Conservation (phyloP, 1,140 invertebrate genomes). For the Drosophila arawakana region DNA sequence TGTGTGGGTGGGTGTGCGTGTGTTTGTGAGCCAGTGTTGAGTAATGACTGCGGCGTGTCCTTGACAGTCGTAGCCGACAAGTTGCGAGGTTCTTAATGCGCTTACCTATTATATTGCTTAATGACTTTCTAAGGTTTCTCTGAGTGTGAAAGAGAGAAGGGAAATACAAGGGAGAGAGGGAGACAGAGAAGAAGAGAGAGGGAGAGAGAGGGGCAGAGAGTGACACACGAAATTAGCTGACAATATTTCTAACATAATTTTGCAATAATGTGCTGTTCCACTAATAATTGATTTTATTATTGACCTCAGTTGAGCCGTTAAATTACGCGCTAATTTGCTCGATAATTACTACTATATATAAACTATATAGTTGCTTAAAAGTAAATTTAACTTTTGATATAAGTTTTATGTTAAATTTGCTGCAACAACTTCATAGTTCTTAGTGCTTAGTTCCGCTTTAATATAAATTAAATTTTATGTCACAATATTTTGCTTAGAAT, state of each 20-base stretch:
- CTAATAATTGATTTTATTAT: neutral
- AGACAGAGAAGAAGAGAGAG: neutral
- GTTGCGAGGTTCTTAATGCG: conserved; percentile 34
- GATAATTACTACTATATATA: neutral
- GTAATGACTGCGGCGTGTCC: conserved; percentile 43
- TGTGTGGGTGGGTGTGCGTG: neutral
- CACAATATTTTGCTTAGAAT: neutral
- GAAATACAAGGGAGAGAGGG: neutral
- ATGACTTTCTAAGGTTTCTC: conserved; percentile 11
- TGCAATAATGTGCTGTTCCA: conserved; percentile 23
- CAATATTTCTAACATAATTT: neutral
- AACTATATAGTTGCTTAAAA: too few species aligned
- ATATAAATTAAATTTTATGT: neutral
- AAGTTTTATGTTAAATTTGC: too few species aligned
- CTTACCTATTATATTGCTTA: conserved; percentile 47
- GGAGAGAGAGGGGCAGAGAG: neutral
- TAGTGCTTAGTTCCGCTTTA: too few species aligned
- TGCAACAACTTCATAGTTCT: too few species aligned
- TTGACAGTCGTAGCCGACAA: conserved; percentile 43
- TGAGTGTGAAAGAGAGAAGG: neutral
- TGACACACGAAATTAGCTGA: neutral
- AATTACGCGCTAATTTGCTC: neutral
- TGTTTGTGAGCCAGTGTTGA: conserved; percentile 16
- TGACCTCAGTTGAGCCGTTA: neutral
- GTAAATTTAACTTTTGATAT: too few species aligned